Conservation (phyloP, 2,113 vertebrate genomes). For the Strix uralensis region DNA sequence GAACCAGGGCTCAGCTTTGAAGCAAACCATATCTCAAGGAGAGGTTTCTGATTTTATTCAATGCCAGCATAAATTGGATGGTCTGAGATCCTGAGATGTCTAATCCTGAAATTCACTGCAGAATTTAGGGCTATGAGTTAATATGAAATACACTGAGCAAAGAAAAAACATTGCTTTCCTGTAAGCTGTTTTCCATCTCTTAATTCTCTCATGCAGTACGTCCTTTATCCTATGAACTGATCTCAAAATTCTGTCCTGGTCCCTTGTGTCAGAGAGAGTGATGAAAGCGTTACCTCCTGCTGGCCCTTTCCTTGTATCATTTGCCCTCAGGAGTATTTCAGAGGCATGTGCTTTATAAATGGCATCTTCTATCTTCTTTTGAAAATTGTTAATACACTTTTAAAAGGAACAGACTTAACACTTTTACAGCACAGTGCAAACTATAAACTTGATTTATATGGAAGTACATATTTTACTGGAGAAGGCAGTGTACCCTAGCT, state of each 20-base stretch:
- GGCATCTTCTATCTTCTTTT: background rate
- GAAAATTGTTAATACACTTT: constrained; percentile 37
- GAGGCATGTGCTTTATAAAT: constrained; percentile 9
- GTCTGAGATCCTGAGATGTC: background rate
- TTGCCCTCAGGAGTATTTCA: background rate
- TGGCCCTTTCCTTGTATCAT: background rate
- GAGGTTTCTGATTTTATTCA: background rate
- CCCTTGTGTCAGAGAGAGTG: background rate
- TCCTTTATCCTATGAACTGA: background rate
- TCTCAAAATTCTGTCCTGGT: background rate
- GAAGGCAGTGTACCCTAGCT: constrained; percentile 11
- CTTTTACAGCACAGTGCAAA: background rate
- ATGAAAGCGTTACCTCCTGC: background rate
- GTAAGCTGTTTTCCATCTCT: background rate
- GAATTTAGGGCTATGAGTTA: background rate
- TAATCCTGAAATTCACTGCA: background rate
- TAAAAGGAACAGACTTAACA: constrained; percentile 27
- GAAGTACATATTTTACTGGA: constrained; percentile 34
- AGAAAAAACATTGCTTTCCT: background rate
- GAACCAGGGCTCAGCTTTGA: background rate
- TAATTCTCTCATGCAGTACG: background rate
- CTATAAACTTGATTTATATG: constrained; percentile 52
- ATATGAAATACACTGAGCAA: background rate
- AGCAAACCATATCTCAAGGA: background rate
- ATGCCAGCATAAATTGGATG: background rate